Evolutionary conservation across 1,140 invertebrate genomes (phyloP).

Genomic region (Zaprionus nigranus): DNA sequence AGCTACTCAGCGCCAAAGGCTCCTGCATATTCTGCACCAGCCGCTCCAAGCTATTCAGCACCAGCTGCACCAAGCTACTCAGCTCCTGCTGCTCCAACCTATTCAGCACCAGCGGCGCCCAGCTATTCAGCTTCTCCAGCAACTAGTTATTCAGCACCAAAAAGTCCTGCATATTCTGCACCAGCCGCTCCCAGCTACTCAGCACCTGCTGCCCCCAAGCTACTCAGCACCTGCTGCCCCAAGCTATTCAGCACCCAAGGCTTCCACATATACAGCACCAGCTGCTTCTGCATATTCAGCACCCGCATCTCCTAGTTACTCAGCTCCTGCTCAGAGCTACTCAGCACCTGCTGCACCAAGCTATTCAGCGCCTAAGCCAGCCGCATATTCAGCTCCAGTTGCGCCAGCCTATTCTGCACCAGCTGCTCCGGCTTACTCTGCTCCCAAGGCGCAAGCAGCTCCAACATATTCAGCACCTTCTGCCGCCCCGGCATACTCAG

Average conservation of each 20-base stretch:
- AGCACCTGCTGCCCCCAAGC: constrained; percentile 26
- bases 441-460: constrained; percentile 4
- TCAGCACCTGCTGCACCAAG: constrained; percentile 16
- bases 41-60: constrained; percentile 28
- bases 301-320: constrained; percentile 26
- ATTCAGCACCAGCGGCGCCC: constrained; percentile 42
- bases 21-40: too few relatives aligned
- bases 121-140: constrained; percentile 35
- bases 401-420: constrained; percentile 48
- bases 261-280: constrained; percentile 45
- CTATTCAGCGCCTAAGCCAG: not conserved
- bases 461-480: constrained; percentile 35
- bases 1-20: constrained; percentile 40
- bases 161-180: constrained; percentile 28
- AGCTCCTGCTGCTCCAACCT: constrained; percentile 44
- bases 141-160: constrained; percentile 44
- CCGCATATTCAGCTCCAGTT: constrained; percentile 13
- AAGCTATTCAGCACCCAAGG: not conserved
- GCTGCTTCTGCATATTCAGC: constrained; percentile 38
- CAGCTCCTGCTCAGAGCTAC: constrained; percentile 31
- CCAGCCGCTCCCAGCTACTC: constrained; percentile 24
- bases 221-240: constrained; percentile 22
- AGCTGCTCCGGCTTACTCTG: constrained; percentile 21
- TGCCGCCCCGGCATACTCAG: constrained; percentile 36
- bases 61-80: constrained; percentile 23